Conservation (phyloP, 2,113 vertebrate genomes). For the Tragelaphus buxtoni region DNA sequence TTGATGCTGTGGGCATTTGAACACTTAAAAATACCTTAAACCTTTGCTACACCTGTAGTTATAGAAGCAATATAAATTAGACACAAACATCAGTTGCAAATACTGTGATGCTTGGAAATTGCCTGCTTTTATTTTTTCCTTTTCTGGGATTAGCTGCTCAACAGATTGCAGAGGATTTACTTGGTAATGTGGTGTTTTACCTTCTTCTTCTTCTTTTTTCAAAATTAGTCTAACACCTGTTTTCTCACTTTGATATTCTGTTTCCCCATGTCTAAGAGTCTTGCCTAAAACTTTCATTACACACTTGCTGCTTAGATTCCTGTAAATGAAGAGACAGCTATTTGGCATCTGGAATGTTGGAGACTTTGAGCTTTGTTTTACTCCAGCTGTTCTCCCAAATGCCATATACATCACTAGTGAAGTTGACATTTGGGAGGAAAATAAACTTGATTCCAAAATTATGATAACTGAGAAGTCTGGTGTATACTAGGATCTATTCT, state of each 20-base stretch:
- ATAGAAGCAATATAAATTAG: constrained; percentile 34
- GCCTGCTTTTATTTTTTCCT: not conserved
- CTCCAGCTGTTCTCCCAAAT: not conserved
- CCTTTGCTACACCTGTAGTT: constrained; percentile 58
- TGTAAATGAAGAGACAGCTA: not conserved
- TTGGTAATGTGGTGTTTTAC: not conserved
- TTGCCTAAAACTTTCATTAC: not conserved
- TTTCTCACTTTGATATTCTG: not conserved
- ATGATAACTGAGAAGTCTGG: not conserved
- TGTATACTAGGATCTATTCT: not conserved
- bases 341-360: not conserved
- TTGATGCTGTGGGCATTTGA: constrained; percentile 31
- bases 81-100: constrained; percentile 38
- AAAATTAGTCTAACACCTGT: constrained; percentile 45
- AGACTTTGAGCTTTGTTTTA: not conserved
- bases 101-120: not conserved
- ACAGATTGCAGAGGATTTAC: constrained; percentile 48
- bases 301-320: not conserved
- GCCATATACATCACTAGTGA: not conserved
- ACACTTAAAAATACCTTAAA: constrained; percentile 60
- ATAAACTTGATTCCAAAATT: not conserved
- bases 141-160: not conserved
- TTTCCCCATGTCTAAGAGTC: not conserved
- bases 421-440: not conserved
- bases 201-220: not conserved